phyloP scores from a whole-genome alignment of 1,140 invertebrate genomes.

The Gryllus bimaculatus region DNA sequence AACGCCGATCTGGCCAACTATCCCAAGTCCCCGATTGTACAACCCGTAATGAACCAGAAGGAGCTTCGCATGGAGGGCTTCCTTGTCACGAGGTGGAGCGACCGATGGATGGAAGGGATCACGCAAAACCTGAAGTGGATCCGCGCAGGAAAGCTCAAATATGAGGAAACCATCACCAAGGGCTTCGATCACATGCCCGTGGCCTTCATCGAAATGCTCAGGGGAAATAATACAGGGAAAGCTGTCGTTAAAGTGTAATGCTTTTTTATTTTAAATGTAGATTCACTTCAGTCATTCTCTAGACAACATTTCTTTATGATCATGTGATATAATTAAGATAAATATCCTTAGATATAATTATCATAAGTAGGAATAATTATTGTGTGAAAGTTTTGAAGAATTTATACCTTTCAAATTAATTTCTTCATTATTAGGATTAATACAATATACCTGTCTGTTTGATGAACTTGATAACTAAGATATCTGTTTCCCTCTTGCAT shows the following conservation, averaged over 20 bases:
- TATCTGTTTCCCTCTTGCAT: too few species aligned
- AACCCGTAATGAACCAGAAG: slow-evolving; percentile 37
- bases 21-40: slow-evolving; percentile 31
- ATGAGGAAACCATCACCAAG: slow-evolving; percentile 49
- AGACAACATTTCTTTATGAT: too few species aligned
- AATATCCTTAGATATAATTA: too few species aligned
- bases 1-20: slow-evolving; percentile 36
- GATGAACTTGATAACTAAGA: too few species aligned
- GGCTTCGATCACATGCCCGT: slow-evolving; percentile 61
- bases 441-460: too few species aligned
- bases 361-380: too few species aligned
- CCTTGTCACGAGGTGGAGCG: slow-evolving; percentile 37
- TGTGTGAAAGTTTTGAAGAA: too few species aligned
- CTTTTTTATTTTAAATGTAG: not conserved
- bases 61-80: slow-evolving; percentile 55
- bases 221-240: slow-evolving; percentile 52
- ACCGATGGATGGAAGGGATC: slow-evolving; percentile 44
- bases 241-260: slow-evolving; percentile 31
- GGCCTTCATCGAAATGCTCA: slow-evolving; percentile 49
- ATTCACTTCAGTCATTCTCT: too few species aligned
- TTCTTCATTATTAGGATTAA: too few species aligned
- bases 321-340: too few species aligned
- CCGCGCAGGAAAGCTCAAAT: slow-evolving; percentile 44
- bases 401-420: too few species aligned
- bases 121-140: slow-evolving; percentile 45